Conservation (phyloP, 2,113 vertebrate species). For the Urocitellus parryii region DNA sequence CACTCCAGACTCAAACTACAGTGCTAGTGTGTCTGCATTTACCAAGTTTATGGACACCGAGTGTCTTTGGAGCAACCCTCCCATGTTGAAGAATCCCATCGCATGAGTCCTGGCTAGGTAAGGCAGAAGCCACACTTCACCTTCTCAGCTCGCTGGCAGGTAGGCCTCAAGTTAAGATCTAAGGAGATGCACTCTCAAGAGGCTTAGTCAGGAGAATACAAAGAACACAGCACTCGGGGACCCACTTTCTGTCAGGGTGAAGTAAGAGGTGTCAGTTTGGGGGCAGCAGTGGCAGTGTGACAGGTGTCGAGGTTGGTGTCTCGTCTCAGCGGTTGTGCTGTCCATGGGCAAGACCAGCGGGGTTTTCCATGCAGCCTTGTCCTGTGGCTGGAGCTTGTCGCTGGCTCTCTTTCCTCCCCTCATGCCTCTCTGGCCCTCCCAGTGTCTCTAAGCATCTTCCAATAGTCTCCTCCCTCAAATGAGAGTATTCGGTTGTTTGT, state of each 20-base stretch:
- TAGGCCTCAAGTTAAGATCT: background rate
- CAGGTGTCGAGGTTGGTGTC: no score
- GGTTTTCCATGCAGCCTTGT: background rate
- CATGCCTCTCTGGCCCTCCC: background rate
- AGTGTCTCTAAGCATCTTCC: background rate
- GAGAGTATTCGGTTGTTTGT: background rate
- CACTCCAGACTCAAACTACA: background rate
- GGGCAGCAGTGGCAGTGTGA: rapidly evolving
- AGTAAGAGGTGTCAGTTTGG: background rate
- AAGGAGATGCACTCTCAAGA: background rate
- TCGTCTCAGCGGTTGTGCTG: rapidly evolving
- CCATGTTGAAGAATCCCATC: background rate
- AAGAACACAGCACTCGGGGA: background rate
- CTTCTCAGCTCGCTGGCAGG: background rate
- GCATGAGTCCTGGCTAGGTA: background rate
- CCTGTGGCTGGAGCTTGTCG: background rate
- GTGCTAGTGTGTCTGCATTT: background rate
- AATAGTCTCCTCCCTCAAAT: background rate
- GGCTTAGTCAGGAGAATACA: background rate
- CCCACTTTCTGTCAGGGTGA: background rate
- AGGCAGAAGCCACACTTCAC: background rate
- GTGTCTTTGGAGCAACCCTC: background rate
- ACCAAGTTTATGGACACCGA: background rate
- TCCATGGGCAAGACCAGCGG: rapidly evolving
- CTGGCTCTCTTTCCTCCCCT: background rate